Evolutionary conservation across 2,888 invertebrate genomes (phyloP).

Genomic region (Diloba caeruleocephala): DNA sequence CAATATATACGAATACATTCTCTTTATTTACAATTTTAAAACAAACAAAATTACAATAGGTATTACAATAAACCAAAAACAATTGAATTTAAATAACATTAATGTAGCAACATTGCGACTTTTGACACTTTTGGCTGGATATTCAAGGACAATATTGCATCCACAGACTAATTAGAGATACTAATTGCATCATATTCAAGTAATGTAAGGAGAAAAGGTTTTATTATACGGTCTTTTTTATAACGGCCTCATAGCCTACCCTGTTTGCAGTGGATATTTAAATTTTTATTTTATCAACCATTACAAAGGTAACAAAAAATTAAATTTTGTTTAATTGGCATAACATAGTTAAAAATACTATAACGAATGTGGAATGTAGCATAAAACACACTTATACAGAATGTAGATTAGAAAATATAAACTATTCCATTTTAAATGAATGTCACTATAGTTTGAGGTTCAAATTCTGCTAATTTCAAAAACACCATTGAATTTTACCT

Average conservation of each 20-base stretch:
- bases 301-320: constrained; percentile 32
- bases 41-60: constrained; percentile 22
- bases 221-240: constrained; percentile 8
- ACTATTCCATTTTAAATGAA: constrained; percentile 46
- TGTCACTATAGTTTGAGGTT: constrained; percentile 45
- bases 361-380: constrained; percentile 51
- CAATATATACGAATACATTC: constrained; percentile 47
- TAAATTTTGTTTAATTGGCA: constrained; percentile 19
- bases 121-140: too few species aligned
- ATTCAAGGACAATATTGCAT: constrained; percentile 3
- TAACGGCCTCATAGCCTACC: constrained; percentile 39
- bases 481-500: too few species aligned
- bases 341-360: constrained; percentile 26
- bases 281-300: constrained; percentile 10
- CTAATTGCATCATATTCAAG: constrained; percentile 7
- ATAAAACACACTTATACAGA: constrained; percentile 41
- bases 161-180: too few species aligned
- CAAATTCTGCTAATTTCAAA: constrained; percentile 51
- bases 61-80: constrained; percentile 30
- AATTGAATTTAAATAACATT: constrained; percentile 19
- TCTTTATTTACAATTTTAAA: constrained; percentile 46
- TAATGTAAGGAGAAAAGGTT: constrained; percentile 6
- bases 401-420: constrained; percentile 37
- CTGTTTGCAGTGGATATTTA: constrained; percentile 42
- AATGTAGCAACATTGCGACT: constrained; percentile 17